Percentiles rank a stretch among this genome's conserved stretches.
Conservation (phyloP, 2,888 invertebrate species). For the Bembecia ichneumoniformis region DNA sequence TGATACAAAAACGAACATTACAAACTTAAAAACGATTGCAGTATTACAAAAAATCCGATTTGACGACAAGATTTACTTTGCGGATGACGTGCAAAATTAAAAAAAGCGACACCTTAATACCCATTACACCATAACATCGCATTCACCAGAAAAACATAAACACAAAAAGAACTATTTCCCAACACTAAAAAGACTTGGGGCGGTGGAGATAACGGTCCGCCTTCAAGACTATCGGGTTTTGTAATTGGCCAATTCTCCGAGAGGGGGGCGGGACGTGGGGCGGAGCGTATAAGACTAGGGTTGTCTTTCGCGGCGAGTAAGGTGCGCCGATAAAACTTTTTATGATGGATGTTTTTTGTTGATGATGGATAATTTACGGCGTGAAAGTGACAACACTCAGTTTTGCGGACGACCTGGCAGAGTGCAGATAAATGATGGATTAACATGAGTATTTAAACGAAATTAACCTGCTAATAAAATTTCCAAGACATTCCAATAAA, state of each 20-base stretch:
- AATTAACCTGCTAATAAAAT: too few relatives aligned
- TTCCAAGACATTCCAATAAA: too few relatives aligned
- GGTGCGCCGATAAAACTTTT: conserved; percentile 59
- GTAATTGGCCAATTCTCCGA: conserved; percentile 40
- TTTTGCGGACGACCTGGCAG: conserved; percentile 8
- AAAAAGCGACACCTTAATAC: conserved; percentile 7
- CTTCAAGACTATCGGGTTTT: conserved; percentile 25
- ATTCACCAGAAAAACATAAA: conserved; percentile 37
- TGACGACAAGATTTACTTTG: too few relatives aligned
- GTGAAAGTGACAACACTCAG: conserved; percentile 50
- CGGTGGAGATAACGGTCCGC: conserved; percentile 33
- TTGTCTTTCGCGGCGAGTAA: conserved; percentile 29
- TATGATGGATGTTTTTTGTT: conserved; percentile 30
- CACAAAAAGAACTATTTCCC: conserved; percentile 53
- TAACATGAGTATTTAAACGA: too few relatives aligned
- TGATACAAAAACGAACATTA: too few relatives aligned
- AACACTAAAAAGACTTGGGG: conserved; percentile 56
- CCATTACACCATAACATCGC: conserved; percentile 38
- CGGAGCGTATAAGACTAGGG: conserved; percentile 40
- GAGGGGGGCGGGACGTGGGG: conserved; percentile 46
- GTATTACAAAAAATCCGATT: too few relatives aligned
- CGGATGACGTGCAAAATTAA: too few relatives aligned
- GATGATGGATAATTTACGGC: conserved; percentile 50
- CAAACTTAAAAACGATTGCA: too few relatives aligned
- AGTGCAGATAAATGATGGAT: neutral